Evolutionary conservation across 2,113 vertebrate genomes (phyloP), one percentile per base, ranked within the genome.

Genomic region (Rhea pennata): DNA sequence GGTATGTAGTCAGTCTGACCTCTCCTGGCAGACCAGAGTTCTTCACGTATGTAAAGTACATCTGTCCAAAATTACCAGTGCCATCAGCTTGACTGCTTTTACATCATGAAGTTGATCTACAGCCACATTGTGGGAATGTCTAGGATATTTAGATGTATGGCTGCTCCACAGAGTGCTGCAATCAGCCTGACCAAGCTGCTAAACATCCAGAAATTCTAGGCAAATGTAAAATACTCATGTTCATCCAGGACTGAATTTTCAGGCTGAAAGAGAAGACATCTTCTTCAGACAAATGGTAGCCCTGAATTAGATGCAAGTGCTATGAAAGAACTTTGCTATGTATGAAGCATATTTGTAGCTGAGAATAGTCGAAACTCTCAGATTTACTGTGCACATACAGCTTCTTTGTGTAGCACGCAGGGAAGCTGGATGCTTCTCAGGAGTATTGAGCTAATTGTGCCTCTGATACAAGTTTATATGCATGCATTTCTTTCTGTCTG

Each of bases 181-280:
- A 59, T 59, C 56, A 72, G 50, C 6, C 10, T 81, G 56, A 26
- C 6, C 0, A 0, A 72, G 48, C n/a, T 72, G n/a, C 66, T 72
- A 23, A 75, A 82, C 12, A 69, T 9, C 31, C 40, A 79, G 36
- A 40, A 54, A n/a, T 69, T 73, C 29, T 31, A 33, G 58, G 26
- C 22, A 80, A 70, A 82, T 7, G 7, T 48, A 44, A 44, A 82
- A 70, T 11, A 44, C 17, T 59, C 29, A 48, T 9, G 4, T 56
- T 69, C 8, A 70, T 15, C 9, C 6, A 0, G 0, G 24, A 58
- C 56, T 84, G 36, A 3, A 59, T 2, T 10, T 77, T 66, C 6
- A 6, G 31, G 36, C 12, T 89, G 65, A 67, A 84, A 88, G 71
- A 36, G 9, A 44, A 10, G 26, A 48, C 0, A 0, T 27, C 67